phyloP scores from a whole-genome alignment of 2,888 invertebrate species.

The Spilarctia lutea region DNA sequence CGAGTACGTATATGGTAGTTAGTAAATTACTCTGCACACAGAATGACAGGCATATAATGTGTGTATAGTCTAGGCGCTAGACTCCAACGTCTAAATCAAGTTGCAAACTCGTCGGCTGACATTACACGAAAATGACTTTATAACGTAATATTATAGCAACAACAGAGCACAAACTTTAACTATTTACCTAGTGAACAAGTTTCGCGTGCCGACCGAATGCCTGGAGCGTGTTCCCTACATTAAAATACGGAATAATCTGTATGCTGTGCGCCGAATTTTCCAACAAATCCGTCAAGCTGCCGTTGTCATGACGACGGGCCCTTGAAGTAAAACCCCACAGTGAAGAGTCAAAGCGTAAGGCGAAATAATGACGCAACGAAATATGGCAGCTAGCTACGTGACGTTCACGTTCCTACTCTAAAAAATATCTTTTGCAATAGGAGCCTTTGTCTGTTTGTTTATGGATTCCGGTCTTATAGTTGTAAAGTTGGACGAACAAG shows the following conservation, averaged over 20 bases:
- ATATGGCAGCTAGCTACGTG: constrained; percentile 66
- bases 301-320: constrained; percentile 74
- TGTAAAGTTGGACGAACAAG: constrained; percentile 36
- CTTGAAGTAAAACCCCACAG: constrained; percentile 66
- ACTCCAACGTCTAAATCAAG: constrained; percentile 57
- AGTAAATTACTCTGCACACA: constrained; percentile 11
- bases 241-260: constrained; percentile 68
- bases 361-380: constrained; percentile 79
- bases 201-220: constrained; percentile 71
- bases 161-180: constrained; percentile 68
- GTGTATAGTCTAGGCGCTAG: constrained; percentile 30
- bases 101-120: constrained; percentile 65
- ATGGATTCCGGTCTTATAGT: constrained; percentile 41
- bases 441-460: constrained; percentile 47
- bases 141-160: constrained; percentile 70
- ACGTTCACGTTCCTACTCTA: constrained; percentile 28
- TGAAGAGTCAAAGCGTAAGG: constrained; percentile 70
- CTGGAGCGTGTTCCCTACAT: constrained; percentile 62
- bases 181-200: constrained; percentile 79
- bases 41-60: constrained; percentile 10
- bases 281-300: constrained; percentile 68
- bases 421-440: constrained; percentile 32
- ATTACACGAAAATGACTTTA: constrained; percentile 69
- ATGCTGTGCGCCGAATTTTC: constrained; percentile 73
- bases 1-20: constrained; percentile 5